Base-by-base conservation (phyloP, 1,140 invertebrate genomes). In the Aphelinus certus region DNA sequence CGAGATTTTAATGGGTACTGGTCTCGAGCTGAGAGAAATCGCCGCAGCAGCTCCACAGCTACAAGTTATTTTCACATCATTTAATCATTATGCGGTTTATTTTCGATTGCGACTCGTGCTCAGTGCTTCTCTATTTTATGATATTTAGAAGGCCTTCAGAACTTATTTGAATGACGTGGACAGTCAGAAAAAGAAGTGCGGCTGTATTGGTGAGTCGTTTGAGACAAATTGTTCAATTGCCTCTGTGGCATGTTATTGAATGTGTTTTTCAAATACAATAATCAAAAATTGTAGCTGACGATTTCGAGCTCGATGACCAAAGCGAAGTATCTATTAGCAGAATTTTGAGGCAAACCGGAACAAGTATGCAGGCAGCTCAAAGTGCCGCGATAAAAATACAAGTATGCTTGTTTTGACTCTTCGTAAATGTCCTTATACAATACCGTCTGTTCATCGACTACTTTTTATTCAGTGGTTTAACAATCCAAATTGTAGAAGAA, bases 11-110 rank as follows among this genome's bases (percentile, higher is more conserved):
- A 61, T 79, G 45, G 73, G 79, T 7, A 84, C 82, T 51, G 89
- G 89, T 58, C 82, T 90, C 74, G 79, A 77, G 61, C 76, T 87
- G 43, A 79, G 84, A 55, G 83, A 88, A 80, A 88, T 89, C 48
- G 83, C 88, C 53, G 69, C 73, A 46, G 82, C 83, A 10, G 86
- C 88, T 3, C 82, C 82, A 3, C 76, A 71, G 58, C 79, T 87
- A 64, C 86, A 86, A 76, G 86, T 81, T 82, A 77, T 60, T 71
- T 55, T 69, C 26, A 70, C 43, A 55, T 66, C 7, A 55, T 65
- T 67, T 64, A 45, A 26, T 26, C 2, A 4, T 3, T 60, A 46
- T 3, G 46, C 45, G 3, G 43, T 71, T 45, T 71, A 6, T 10
- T 49, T 47, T 60, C n/a, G n/a, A n/a, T 3, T 58, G 7, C 46